phyloP scores from a whole-genome alignment of 2,113 vertebrate species.

The Blennius ocellaris region DNA sequence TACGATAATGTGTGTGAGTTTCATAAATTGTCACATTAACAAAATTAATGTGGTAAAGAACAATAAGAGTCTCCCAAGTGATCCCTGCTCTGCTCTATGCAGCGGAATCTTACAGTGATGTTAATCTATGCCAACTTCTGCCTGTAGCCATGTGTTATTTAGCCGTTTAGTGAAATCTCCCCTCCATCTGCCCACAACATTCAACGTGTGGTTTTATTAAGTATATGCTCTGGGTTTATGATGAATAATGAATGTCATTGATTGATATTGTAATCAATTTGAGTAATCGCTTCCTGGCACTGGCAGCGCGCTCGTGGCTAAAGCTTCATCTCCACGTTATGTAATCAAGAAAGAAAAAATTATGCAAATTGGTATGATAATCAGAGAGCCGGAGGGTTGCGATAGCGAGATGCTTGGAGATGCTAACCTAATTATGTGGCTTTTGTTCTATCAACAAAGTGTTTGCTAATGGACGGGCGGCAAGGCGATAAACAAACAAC shows the following conservation, averaged over 20 bases:
- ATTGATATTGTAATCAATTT: conserved; percentile 65
- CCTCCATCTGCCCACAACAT: background rate
- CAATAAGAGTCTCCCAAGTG: conserved; percentile 2
- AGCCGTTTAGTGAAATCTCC: background rate
- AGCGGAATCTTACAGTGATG: conserved; percentile 15
- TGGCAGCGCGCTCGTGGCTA: conserved; percentile 21
- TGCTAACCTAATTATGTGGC: conserved; percentile 54
- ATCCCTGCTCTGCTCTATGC: conserved; percentile 1
- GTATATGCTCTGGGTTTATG: conserved; percentile 27
- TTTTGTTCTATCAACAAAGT: conserved; percentile 59
- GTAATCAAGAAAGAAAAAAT: conserved; percentile 55
- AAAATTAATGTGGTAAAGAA: conserved; percentile 11
- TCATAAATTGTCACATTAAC: conserved; percentile 7
- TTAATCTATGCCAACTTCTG: too few species aligned
- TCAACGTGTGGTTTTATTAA: conserved; percentile 43
- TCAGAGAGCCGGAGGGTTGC: conserved; percentile 50
- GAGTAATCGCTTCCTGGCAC: conserved; percentile 49
- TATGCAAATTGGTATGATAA: conserved; percentile 66
- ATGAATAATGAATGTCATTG: conserved; percentile 51
- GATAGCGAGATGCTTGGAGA: conserved; percentile 46
- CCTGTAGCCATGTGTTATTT: too few species aligned
- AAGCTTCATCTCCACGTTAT: conserved; percentile 49
- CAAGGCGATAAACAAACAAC: conserved; percentile 25
- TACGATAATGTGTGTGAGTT: conserved; percentile 4
- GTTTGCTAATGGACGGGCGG: conserved; percentile 39